These are phyloP conservation scores for Anolis carolinensis DNA, from an alignment of 2,113 vertebrate species.

Conservation along the genomic window DNA sequence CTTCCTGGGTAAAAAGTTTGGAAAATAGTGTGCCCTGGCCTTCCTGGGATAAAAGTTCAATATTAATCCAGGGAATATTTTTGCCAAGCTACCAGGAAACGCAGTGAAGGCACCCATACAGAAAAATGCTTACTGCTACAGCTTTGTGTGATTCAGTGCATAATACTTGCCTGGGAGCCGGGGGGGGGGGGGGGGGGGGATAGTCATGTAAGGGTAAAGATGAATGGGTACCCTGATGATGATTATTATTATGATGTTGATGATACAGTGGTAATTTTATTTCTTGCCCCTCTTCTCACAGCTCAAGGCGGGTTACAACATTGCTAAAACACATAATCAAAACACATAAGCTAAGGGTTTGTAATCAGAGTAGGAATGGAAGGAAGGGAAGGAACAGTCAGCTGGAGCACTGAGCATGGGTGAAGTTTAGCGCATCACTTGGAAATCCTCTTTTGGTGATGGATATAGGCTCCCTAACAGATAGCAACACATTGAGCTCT, in stretches of 20 bases:
- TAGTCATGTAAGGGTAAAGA: neutral
- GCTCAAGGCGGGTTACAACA: no score
- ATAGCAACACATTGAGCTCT: neutral
- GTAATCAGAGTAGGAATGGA: no score
- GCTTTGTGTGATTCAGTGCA: neutral
- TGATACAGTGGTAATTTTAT: no score
- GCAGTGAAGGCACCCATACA: neutral
- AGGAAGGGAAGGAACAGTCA: no score
- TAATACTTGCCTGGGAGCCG: neutral
- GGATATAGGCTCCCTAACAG: neutral
- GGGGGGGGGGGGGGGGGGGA: neutral
- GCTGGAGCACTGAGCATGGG: no score
- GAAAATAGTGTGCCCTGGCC: neutral
- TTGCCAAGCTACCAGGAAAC: neutral
- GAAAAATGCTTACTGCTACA: neutral
- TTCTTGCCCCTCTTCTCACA: no score
- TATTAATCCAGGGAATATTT: neutral
- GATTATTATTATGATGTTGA: no score
- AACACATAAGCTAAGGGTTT: no score
- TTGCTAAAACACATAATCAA: no score
- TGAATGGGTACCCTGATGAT: neutral
- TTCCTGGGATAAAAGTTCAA: neutral
- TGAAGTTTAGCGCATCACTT: no score
- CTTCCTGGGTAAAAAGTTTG: neutral
- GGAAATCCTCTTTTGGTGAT: no score